Evolutionary conservation across 2,113 vertebrate species (phyloP).

Genomic region (Pantherophis guttatus): DNA sequence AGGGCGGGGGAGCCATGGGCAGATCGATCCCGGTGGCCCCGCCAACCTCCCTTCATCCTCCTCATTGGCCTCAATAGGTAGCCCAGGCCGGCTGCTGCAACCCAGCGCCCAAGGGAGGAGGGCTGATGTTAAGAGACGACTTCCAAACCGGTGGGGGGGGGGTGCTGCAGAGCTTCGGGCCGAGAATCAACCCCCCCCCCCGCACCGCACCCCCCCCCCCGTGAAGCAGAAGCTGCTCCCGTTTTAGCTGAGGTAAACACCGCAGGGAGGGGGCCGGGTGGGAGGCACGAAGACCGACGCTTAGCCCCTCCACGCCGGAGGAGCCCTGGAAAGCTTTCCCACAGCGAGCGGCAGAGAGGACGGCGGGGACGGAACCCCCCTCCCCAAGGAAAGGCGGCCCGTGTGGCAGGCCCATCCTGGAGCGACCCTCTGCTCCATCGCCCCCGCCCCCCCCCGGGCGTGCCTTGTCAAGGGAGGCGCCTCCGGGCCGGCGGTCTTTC

Average conservation of each 20-base stretch:
- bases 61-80: not conserved
- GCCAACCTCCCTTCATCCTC: not conserved
- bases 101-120: accelerated
- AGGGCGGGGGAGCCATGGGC: not conserved
- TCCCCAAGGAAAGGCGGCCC: not conserved
- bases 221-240: not conserved
- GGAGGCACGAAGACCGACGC: not conserved
- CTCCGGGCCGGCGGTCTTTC: constrained; percentile 69
- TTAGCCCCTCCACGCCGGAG: not conserved
- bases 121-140: not conserved
- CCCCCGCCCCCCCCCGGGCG: constrained; percentile 61
- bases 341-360: not conserved
- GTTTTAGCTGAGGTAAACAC: not conserved
- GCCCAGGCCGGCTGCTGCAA: not conserved
- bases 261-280: not conserved
- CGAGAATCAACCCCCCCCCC: not conserved
- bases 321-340: not conserved
- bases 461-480: constrained; percentile 82
- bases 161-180: constrained; percentile 8
- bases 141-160: not conserved
- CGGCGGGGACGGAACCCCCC: not conserved
- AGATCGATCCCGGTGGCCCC: no score
- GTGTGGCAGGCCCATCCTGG: not conserved
- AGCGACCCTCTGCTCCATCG: constrained; percentile 37
- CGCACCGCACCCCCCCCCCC: no score